Evolutionary conservation across 2,888 invertebrate genomes (phyloP), one percentile per base, ranked within the genome.

Genomic region (Ceratothoa steindachneri): DNA sequence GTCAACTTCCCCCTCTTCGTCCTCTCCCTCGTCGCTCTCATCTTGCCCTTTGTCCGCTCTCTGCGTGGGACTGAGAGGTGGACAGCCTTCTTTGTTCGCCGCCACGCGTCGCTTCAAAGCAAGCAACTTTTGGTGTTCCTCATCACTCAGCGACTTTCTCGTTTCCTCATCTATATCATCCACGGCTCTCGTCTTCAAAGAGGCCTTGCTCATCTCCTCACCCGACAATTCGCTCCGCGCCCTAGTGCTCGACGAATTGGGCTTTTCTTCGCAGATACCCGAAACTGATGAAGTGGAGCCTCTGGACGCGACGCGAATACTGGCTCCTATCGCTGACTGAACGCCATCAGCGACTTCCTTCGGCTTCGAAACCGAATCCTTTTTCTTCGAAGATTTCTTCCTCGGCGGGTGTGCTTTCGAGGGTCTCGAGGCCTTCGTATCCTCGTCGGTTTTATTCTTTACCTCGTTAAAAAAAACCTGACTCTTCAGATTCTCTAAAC

Each of bases 241-340:
- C 12, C 12, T 15, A 1, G 3, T 1, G 12, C 24, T 60, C 1
- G n/a, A 1, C 27, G 19, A 24, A 15, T 1, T 60, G 1, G n/a
- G 22, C 9, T 22, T 24, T 60, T 15, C 24, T 1, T 24, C 60
- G 12, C 1, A n/a, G 27, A 2, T 60, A 2, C 9, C 60, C 27
- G 19, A n/a, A 3, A 24, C 3, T 51, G 52, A 51, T 15, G 60
- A 24, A 22, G 24, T 24, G n/a, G 60, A 60, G 12, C 60, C 24
- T 24, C 60, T 60, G 27, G 60, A 60, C 2, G 60, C 60, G 19
- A 60, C 60, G 60, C 60, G 60, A 60, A 60, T 60, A 60, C 55
- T 60, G 12, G 60, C 19, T n/a, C n/a, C n/a, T n/a, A n/a, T n/a
- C 41, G 41, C 41, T 9, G 7, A 9, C 5, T 9, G 5, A 9